phyloP scores from a whole-genome alignment of 2,113 vertebrate species.

The Percopsis transmontana region DNA sequence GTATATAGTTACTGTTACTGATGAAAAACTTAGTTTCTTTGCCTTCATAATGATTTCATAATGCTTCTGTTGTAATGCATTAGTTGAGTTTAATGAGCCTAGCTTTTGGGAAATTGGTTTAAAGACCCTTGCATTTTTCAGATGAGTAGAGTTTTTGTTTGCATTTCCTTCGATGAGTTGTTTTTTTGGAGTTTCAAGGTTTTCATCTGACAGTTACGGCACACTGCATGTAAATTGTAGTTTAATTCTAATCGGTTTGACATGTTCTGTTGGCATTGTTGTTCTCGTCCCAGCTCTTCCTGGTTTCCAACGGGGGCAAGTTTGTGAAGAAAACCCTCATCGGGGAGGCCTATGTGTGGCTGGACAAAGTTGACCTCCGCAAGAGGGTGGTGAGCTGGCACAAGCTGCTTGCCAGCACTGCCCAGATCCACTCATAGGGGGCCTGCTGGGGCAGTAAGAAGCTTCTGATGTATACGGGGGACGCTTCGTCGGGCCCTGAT shows the following conservation, averaged over 20 bases:
- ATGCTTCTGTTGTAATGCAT: no score
- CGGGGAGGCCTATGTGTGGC: slow-evolving; percentile 97
- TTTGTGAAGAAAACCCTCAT: slow-evolving; percentile 99
- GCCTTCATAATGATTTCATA: no score
- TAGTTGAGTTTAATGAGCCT: no score
- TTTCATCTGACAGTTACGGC: no score
- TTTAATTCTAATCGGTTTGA: background rate
- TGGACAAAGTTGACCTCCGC: slow-evolving; percentile 97
- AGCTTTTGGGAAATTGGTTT: no score
- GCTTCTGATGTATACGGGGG: slow-evolving; percentile 7
- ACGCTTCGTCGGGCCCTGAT: slow-evolving; percentile 24
- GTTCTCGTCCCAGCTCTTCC: slow-evolving; percentile 83
- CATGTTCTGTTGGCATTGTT: background rate
- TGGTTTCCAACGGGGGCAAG: slow-evolving; percentile 97
- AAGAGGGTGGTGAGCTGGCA: slow-evolving; percentile 99
- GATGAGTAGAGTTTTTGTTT: no score
- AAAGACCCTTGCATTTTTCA: no score
- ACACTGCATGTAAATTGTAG: background rate
- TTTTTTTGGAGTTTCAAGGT: no score
- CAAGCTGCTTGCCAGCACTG: slow-evolving; percentile 93
- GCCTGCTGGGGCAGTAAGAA: background rate
- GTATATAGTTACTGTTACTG: no score
- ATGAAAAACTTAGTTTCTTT: no score
- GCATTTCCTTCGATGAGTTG: no score
- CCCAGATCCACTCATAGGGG: slow-evolving; percentile 85